A percentile compares a stretch with the other conserved stretches of the same genome.
Conservation (phyloP, 2,113 vertebrate species). For the Sus scrofa region DNA sequence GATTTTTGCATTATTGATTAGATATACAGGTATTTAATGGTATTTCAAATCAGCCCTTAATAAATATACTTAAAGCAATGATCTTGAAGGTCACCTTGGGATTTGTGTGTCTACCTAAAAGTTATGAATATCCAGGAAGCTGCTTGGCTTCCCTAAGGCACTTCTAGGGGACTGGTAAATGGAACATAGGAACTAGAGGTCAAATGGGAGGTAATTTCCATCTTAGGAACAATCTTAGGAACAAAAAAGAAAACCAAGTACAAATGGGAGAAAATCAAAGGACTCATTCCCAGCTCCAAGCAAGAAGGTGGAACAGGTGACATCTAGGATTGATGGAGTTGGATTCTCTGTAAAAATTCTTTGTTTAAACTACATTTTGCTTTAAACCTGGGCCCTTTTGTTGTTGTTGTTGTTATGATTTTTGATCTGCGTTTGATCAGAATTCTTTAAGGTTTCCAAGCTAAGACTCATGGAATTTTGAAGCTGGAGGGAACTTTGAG, state of each 20-base stretch:
- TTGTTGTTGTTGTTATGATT: slow-evolving; percentile 15
- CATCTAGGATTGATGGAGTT: not conserved
- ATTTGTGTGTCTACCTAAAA: not conserved
- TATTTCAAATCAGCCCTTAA: slow-evolving; percentile 19
- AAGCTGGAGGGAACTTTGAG: not conserved
- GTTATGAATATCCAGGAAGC: not conserved
- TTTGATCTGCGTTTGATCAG: slow-evolving; percentile 40
- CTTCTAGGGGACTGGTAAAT: not conserved
- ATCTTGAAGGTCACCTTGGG: not conserved
- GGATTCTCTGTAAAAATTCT: not conserved
- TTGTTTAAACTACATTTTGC: slow-evolving; percentile 32
- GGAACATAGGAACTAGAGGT: not conserved
- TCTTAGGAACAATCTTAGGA: not conserved
- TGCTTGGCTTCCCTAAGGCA: not conserved
- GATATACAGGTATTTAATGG: not conserved
- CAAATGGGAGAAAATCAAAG: not conserved
- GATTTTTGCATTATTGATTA: not conserved
- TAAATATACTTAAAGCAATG: slow-evolving; percentile 30
- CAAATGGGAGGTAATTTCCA: not conserved
- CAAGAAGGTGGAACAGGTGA: not conserved
- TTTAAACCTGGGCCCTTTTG: not conserved
- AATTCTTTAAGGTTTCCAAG: slow-evolving; percentile 5
- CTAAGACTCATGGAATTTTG: slow-evolving; percentile 6
- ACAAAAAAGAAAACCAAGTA: not conserved
- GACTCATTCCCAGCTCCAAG: not conserved